Percentiles rank a stretch among this genome's conserved stretches.
These are phyloP conservation scores for Fragum fragum DNA, from an alignment of 2,888 invertebrate species.

Conservation along the genomic window DNA sequence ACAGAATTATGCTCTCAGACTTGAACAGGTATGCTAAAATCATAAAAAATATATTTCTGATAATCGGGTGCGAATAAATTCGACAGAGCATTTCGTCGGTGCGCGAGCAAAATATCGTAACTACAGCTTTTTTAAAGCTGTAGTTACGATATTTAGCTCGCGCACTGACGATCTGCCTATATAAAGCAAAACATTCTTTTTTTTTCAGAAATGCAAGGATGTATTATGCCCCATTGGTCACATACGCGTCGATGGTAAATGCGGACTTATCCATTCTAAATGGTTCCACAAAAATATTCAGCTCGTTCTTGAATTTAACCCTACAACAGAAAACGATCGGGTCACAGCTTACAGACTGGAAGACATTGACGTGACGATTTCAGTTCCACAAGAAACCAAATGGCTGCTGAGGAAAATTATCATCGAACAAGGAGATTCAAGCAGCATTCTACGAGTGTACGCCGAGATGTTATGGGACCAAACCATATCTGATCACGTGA, in stretches of 20 bases:
- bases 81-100: too few species aligned
- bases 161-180: too few species aligned
- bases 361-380: neutral
- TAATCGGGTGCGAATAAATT: too few species aligned
- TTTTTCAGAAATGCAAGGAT: conserved; percentile 11
- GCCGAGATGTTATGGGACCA: conserved; percentile 2
- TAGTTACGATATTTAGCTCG: neutral
- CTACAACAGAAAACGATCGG: neutral
- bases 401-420: neutral
- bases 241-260: neutral
- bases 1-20: too few species aligned
- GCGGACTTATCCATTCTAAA: neutral
- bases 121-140: neutral
- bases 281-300: conserved; percentile 13
- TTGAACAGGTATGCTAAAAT: too few species aligned
- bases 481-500: neutral
- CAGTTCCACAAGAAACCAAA: neutral
- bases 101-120: neutral
- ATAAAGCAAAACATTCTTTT: neutral
- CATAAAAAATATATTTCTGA: too few species aligned
- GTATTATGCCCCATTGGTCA: conserved; percentile 16
- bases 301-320: neutral
- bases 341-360: neutral
- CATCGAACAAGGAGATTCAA: neutral
- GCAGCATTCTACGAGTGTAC: neutral